Evolutionary conservation across 2,113 vertebrate species (phyloP).

Genomic region (Fulmarus glacialis): DNA sequence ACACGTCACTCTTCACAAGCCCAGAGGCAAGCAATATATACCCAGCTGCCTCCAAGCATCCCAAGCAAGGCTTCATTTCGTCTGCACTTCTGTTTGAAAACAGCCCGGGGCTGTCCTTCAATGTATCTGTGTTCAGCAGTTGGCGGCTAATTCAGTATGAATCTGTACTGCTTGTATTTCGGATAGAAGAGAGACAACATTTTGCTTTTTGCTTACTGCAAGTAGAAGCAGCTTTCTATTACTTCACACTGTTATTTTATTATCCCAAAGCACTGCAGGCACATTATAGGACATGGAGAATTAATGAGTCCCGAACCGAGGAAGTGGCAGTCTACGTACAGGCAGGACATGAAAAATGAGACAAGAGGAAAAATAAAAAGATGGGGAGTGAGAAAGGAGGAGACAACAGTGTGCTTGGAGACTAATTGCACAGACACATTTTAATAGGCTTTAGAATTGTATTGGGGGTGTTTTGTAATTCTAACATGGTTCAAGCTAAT

Average conservation of each 20-base stretch:
- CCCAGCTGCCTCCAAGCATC: constrained; percentile 37
- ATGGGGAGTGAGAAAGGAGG: background rate
- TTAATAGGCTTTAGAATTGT: constrained; percentile 9
- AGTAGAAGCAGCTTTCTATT: background rate
- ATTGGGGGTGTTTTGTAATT: background rate
- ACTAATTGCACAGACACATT: constrained; percentile 5
- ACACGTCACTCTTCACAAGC: background rate
- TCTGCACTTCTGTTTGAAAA: constrained; percentile 44
- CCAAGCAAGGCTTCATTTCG: constrained; percentile 10
- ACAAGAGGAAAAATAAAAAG: constrained; percentile 11
- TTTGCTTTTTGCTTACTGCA: constrained; percentile 15
- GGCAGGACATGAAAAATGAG: constrained; percentile 20
- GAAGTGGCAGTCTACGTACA: background rate
- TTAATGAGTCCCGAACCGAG: constrained; percentile 12
- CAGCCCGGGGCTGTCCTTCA: constrained; percentile 42
- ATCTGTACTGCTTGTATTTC: background rate
- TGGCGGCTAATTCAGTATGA: background rate
- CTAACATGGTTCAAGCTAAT: constrained; percentile 4
- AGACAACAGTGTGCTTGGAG: background rate
- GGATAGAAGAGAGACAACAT: background rate
- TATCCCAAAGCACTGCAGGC: constrained; percentile 11
- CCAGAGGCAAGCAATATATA: constrained; percentile 7
- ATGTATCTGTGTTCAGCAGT: background rate
- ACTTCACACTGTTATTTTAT: constrained; percentile 24
- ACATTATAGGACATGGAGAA: background rate